These are phyloP conservation scores for Tetrao urogallus DNA, from an alignment of 2,113 vertebrate species.

Conservation along the genomic window DNA sequence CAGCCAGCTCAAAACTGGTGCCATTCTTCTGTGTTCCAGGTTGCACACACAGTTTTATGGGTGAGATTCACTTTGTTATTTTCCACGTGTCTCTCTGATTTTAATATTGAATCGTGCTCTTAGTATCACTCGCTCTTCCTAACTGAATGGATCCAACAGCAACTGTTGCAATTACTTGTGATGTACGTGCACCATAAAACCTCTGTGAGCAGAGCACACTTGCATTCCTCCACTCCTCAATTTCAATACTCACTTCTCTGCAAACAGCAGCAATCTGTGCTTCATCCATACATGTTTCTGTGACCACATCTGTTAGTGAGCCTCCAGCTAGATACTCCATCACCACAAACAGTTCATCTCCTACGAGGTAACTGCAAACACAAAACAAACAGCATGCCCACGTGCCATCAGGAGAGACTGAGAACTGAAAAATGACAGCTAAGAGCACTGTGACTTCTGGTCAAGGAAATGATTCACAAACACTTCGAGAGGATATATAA, in stretches of 20 bases:
- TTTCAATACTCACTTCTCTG: constrained; percentile 84
- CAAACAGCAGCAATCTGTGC: constrained; percentile 98
- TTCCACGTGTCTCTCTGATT: not conserved
- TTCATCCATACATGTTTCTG: constrained; percentile 98
- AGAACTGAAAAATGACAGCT: not conserved
- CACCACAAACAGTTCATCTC: constrained; percentile 96
- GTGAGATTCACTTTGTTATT: not conserved
- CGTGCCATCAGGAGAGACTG: not conserved
- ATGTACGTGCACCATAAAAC: not conserved
- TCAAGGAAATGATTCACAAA: not conserved
- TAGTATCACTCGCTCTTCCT: not conserved
- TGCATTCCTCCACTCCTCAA: not conserved
- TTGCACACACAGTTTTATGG: not conserved
- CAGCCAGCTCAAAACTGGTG: not conserved
- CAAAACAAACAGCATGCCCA: not conserved
- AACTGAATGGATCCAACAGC: not conserved
- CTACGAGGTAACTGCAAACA: constrained; percentile 90
- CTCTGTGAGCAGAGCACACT: rapidly evolving
- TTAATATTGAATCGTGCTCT: not conserved
- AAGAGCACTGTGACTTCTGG: not conserved
- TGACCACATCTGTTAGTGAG: constrained; percentile 97
- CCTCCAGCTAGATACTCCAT: constrained; percentile 99
- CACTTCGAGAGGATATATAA: not conserved
- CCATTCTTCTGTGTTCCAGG: not conserved
- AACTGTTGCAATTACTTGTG: not conserved